A percentile compares a stretch with the other conserved stretches of the same genome.
phyloP scores from a whole-genome alignment of 2,797 vertebrate species.

The Tadarida brasiliensis region DNA sequence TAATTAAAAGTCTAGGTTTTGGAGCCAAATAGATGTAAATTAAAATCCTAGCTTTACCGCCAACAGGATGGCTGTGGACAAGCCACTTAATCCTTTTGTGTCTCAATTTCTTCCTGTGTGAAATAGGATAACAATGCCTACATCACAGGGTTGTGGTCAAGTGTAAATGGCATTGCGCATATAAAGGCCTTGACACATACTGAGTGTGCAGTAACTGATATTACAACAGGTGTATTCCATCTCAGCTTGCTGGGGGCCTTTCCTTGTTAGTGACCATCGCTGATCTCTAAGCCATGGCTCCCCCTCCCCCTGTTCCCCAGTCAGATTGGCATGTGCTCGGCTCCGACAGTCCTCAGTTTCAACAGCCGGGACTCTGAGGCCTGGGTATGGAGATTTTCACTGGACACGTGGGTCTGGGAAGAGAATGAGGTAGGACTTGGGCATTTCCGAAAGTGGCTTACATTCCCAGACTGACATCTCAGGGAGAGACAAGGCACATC shows the following conservation, averaged over 20 bases:
- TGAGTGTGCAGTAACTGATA: not conserved
- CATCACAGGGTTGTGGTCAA: not conserved
- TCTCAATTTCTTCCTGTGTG: no score
- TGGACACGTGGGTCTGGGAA: not conserved
- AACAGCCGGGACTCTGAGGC: not conserved
- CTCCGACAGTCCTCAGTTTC: not conserved
- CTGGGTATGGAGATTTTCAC: not conserved
- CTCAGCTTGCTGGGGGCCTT: not conserved
- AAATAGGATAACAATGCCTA: no score
- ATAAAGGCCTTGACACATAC: not conserved
- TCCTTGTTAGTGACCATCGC: not conserved
- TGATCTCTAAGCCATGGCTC: not conserved
- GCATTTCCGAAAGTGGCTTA: not conserved
- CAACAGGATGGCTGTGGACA: not conserved
- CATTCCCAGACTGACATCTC: not conserved
- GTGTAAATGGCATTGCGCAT: not conserved
- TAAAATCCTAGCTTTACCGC: not conserved
- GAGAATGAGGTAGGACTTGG: not conserved
- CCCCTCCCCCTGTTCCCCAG: not conserved
- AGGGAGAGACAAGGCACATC: not conserved
- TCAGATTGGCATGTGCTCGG: not conserved
- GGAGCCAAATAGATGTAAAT: not conserved
- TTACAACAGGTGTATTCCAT: not conserved
- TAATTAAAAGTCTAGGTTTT: not conserved
- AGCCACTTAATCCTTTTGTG: no score